These are phyloP conservation scores for Callyntrura guangdongensis DNA, from an alignment of 2,888 invertebrate genomes.

Conservation along the genomic window DNA sequence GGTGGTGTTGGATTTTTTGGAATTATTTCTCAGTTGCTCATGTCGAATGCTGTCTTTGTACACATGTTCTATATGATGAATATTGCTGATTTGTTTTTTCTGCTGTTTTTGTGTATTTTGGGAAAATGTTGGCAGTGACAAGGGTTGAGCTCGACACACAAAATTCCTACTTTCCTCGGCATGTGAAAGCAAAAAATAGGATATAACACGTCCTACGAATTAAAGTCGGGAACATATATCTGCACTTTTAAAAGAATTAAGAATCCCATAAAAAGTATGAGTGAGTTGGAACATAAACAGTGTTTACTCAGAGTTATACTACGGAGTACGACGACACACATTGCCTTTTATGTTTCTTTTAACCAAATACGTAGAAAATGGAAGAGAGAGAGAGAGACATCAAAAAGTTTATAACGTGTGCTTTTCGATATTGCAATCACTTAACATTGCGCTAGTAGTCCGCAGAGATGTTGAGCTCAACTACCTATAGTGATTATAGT, in stretches of 20 bases:
- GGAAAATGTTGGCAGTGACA: not conserved
- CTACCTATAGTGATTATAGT: too few species aligned
- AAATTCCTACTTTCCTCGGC: not conserved
- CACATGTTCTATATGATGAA: not conserved
- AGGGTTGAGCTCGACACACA: not conserved
- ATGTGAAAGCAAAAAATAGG: conserved; percentile 11
- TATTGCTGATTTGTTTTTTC: not conserved
- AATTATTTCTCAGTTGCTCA: not conserved
- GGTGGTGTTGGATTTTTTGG: conserved; percentile 7
- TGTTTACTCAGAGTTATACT: not conserved
- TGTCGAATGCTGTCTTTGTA: not conserved
- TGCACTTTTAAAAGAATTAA: conserved; percentile 43
- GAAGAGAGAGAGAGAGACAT: conserved; percentile 1
- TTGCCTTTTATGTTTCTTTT: not conserved
- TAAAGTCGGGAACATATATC: conserved; percentile 39
- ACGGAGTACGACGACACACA: not conserved
- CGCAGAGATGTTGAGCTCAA: too few species aligned
- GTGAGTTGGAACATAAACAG: not conserved
- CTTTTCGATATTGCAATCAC: too few species aligned
- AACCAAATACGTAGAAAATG: not conserved
- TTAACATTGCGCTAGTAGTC: not conserved
- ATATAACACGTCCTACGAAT: conserved; percentile 8
- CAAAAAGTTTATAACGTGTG: not conserved
- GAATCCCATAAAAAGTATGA: not conserved
- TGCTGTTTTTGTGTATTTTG: not conserved